A percentile compares a stretch with the other conserved stretches of the same genome.
These are phyloP conservation scores for Gulo gulo DNA, from an alignment of 2,113 vertebrate genomes.

Conservation along the genomic window DNA sequence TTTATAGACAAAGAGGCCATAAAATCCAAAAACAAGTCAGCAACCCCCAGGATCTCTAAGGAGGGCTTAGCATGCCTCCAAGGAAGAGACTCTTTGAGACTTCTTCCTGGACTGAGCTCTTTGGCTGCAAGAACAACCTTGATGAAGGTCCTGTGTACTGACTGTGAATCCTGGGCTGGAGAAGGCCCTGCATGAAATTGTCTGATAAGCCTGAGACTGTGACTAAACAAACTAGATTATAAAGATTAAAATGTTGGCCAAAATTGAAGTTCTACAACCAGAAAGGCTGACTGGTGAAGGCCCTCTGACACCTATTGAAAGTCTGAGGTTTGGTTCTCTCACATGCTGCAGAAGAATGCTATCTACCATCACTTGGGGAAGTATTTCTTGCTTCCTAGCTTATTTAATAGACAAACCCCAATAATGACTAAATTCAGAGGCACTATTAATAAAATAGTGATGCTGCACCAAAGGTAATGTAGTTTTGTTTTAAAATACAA, in stretches of 20 bases:
- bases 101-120: background rate
- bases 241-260: background rate
- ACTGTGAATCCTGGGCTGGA: background rate
- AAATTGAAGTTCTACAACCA: background rate
- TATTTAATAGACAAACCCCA: background rate
- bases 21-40: background rate
- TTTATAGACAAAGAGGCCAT: background rate
- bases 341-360: background rate
- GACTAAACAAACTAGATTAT: background rate
- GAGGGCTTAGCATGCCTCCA: background rate
- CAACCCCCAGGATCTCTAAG: background rate
- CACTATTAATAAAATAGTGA: background rate
- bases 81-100: background rate
- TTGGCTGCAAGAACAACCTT: background rate
- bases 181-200: background rate
- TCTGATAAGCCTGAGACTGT: background rate
- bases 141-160: background rate
- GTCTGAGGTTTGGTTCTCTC: background rate
- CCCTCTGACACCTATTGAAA: background rate
- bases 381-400: background rate
- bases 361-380: background rate
- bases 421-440: background rate
- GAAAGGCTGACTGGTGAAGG: background rate
- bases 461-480: background rate
- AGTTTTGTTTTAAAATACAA: background rate